Base-by-base conservation (phyloP, 2,888 invertebrate species). In the Euzophera pinguis region DNA sequence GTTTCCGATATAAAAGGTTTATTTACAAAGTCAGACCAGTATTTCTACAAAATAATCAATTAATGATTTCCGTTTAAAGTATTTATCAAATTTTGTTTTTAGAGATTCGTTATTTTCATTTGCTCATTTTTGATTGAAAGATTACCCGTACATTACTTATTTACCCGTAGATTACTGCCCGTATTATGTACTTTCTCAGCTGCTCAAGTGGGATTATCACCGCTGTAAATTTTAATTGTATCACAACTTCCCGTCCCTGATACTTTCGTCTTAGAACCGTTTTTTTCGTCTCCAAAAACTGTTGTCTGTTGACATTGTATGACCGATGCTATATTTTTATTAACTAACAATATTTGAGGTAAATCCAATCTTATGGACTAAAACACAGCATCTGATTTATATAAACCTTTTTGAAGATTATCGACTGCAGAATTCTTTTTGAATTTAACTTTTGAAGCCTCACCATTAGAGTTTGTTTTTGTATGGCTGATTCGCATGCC, bases 221-320 rank as follows among this genome's bases (percentile, higher is more conserved):
- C 60, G 50, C 58, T 58, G 64, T 62, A 63, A 64, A 67, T 69
- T 62, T 67, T 64, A 71, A 73, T 71, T 65, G 65, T 63, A 61
- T 64, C 62, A 69, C 67, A 63, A 71, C 69, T 73, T 73, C 69
- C 73, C 64, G 69, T 74, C 65, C 60, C 58, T 64, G 62, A 65
- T 60, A 58, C 56, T 68, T 68, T 67, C 61, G 62, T 57, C 58
- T 64, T 60, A 57, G 47, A 61, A 54, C 61, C 53, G 64, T 64
- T 75, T 70, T 74, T 67, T 69, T 63, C 52, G 61, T 67, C 64
- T 74, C 67, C 63, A 64, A 75, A 77, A 75, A 70, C 64, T 58
- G 65, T 68, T 67, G 63, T 65, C 69, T 65, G 71, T 70, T 73
- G 69, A 70, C 65, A 66, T 69, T 63, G 69, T 50, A 10, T 32